Base-by-base conservation (phyloP, 2,113 vertebrate genomes). In the Hippocampus guttulatus region DNA sequence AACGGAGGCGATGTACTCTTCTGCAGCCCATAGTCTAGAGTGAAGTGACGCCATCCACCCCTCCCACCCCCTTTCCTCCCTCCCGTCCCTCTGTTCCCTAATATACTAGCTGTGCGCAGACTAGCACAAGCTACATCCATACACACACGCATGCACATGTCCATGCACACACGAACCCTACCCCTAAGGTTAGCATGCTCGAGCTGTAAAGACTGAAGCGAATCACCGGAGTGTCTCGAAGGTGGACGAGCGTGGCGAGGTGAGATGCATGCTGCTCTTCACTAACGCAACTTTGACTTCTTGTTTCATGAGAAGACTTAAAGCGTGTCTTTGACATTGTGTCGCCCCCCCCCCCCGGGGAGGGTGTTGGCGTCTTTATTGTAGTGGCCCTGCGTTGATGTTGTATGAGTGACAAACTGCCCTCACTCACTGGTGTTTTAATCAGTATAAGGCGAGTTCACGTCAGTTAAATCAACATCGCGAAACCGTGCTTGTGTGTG, bases 1-100 rank as follows among this genome's bases (percentile, higher is more conserved):
- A 2, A 10, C 2, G 65, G 73, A 69, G 77, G 74, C 75, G 75
- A 76, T 81, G 81, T 73, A 83, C 73, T 85, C 33, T 87, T 74
- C 38, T 62, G 66, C 68, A 40, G 72, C 78, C 21, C 72, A 43
- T 11, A 21, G 76, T 76, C 73, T 81, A 1, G 68, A 74, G 75
- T 43, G 15, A 33, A 60, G 76, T 63, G 83, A 82, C 68, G 77
- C 21, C 8, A 61, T 78, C 49, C n/a, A 8, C 61, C 70, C 70
- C 79, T 70, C 70, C 10, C 47, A 9, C 58, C 73, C 47, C 49
- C 16, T n/a, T 70, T 52, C 52, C 41, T 57, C 54, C 38, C 63
- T 49, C 33, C 54, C 49, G 33, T 38, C 33, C 33, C 5, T 38
- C 25, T 66, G 2, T 5, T 8, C 62, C 63, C 52, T 72, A 69